Base-by-base conservation (phyloP, 2,113 vertebrate species). In the Rallus limicola region DNA sequence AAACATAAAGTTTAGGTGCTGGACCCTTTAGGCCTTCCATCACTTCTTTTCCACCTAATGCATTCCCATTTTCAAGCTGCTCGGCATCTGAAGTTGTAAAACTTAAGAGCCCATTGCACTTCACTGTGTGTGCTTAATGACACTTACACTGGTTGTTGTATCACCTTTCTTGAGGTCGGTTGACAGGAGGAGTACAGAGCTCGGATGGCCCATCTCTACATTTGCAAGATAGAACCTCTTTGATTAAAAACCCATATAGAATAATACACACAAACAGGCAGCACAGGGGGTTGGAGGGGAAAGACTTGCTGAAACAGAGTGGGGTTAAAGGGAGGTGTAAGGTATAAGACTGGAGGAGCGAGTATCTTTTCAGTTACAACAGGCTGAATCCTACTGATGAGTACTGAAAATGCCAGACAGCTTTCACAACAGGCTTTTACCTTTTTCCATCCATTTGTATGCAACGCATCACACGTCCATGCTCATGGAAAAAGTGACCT, bases 401-500 rank as follows among this genome's bases (percentile, higher is more conserved):
- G 79, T 11, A 42, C 38, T 52, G 81, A 75, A 63, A 77, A 94
- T 46, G 55, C 85, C 93, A 94, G 94, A 75, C 60, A 83, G 77
- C 63, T 68, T 77, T 91, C 86, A 82, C 53, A 58, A 64, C 60
- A 80, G 86, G 86, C 70, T 95, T 83, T 82, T 92, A 77, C 82
- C 74, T 92, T 92, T 58, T 71, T 21, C 68, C 56, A 7, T 56
- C 77, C 40, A 88, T 97, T 96, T 94, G 95, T 96, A 97, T 97
- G 95, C 96, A 96, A 65, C 80, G 78, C 94, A 70, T 69, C 84
- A 67, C 90, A 82, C 17, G 0, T 71, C 77, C 77, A 53, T 28
- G 70, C 80, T 91, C 18, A 15, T 86, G 77, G 88, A 93, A 91
- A 96, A 95, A 96, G 91, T 93, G 96, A 96, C 94, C 87, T 90